These are phyloP conservation scores for Phrynocephalus forsythii DNA, from an alignment of 2,797 vertebrate species.

Conservation along the genomic window DNA sequence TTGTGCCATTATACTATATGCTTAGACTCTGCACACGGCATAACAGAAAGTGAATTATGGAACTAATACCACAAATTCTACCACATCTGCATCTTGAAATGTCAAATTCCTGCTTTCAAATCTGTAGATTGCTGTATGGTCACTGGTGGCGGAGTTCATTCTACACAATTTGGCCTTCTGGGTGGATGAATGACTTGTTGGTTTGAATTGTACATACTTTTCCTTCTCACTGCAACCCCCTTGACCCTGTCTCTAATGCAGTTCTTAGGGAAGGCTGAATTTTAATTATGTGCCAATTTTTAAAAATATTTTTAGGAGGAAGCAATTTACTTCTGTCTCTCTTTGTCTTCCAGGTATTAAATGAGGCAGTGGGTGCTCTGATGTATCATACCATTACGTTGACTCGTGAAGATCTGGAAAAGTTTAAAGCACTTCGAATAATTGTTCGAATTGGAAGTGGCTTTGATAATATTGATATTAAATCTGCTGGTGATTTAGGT, in stretches of 20 bases:
- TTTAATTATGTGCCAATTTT: background rate
- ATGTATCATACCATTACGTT: conserved; percentile 99
- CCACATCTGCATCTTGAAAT: background rate
- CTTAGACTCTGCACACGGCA: too few species aligned
- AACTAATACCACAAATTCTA: background rate
- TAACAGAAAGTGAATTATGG: background rate
- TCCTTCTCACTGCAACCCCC: background rate
- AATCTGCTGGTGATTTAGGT: conserved; percentile 97
- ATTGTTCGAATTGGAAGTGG: conserved; percentile 97
- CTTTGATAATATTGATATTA: conserved; percentile 98
- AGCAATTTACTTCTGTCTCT: background rate
- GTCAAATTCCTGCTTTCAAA: background rate
- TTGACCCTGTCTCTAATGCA: background rate
- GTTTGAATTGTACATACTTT: background rate
- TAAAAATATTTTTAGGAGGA: background rate
- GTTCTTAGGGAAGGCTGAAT: background rate
- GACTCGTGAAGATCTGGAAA: conserved; percentile 97
- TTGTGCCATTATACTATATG: too few species aligned
- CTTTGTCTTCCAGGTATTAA: conserved; percentile 87
- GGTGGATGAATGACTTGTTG: background rate
- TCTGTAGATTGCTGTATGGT: background rate
- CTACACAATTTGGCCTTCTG: too few species aligned
- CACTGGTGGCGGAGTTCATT: background rate
- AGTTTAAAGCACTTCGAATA: conserved; percentile 97
- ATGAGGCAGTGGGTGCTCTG: conserved; percentile 95